Evolutionary conservation across 2,888 invertebrate species (phyloP), one percentile per base, ranked within the genome.

Genomic region (Bellardia pandia): DNA sequence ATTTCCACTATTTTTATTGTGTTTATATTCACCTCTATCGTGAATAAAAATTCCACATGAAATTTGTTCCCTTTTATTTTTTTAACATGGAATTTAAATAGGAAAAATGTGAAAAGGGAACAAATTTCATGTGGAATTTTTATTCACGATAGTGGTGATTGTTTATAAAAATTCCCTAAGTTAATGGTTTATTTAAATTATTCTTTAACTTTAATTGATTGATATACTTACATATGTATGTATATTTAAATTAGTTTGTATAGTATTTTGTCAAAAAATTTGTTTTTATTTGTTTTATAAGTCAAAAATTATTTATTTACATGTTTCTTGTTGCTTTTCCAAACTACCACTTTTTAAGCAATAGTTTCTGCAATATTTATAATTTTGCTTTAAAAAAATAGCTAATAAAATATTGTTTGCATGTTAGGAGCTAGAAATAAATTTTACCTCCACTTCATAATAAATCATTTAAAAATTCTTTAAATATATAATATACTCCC

Each of bases 281-380:
- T 11, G 2, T 62, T 62, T n/a, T n/a, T 62, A 37, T 37, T 37
- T 40, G 62, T 62, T 72, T 42, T 53, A 6, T 76, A 62, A 62
- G 75, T 76, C 23, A 16, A 64, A 62, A 66, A 51, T 51, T 4
- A 33, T 56, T 8, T 58, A 33, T 64, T 64, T 51, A 60, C n/a
- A n/a, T 23, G 23, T 23, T 60, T 64, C 30, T 60, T 60, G 7
- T 14, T 5, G 13, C 3, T 40, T 66, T 66, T 77, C 40, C 14
- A 60, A 45, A 45, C 11, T 45, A 45, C 45, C 6, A 37, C 37
- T 45, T 13, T 56, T 33, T 2, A 75, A 76, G 71, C 71, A 83
- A 76, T 76, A 62, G 42, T 60, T 75, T 9, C 71, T 76, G 71
- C 71, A 77, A 77, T 83, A 77, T 71, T 53, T 37, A 71, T 82